Conservation (phyloP, 2,888 invertebrate species). For the Cheilosia scutellata region DNA sequence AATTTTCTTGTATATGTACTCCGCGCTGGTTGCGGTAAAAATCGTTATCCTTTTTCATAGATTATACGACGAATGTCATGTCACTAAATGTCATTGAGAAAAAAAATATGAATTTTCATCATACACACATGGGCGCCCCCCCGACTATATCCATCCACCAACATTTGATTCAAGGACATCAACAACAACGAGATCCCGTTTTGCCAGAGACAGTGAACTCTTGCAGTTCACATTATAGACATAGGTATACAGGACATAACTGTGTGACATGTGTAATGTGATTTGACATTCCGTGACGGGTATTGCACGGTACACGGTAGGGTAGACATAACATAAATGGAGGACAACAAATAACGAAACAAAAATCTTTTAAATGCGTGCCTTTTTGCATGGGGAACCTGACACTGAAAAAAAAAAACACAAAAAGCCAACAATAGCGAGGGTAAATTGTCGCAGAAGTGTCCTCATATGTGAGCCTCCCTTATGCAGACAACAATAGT, state of each 20-base stretch:
- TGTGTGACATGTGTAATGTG: slow-evolving; percentile 75
- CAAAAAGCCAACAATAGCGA: slow-evolving; percentile 12
- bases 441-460: slow-evolving; percentile 52
- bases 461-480: slow-evolving; percentile 53
- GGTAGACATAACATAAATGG: slow-evolving; percentile 53
- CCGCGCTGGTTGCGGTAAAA: slow-evolving; percentile 35
- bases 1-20: neutral
- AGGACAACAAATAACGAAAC: slow-evolving; percentile 34
- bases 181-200: slow-evolving; percentile 37
- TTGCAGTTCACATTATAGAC: slow-evolving; percentile 45
- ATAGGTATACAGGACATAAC: slow-evolving; percentile 47
- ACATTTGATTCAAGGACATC: slow-evolving; percentile 66
- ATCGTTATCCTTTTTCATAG: slow-evolving; percentile 62
- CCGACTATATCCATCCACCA: neutral
- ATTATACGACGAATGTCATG: slow-evolving; percentile 70
- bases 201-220: slow-evolving; percentile 46
- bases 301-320: slow-evolving; percentile 73
- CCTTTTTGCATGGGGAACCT: slow-evolving; percentile 47
- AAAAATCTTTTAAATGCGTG: slow-evolving; percentile 63
- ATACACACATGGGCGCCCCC: slow-evolving; percentile 37
- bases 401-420: slow-evolving; percentile 36
- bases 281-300: slow-evolving; percentile 76
- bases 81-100: slow-evolving; percentile 72
- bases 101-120: slow-evolving; percentile 64
- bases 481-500: neutral